A percentile compares a stretch with the other conserved stretches of the same genome.
phyloP scores from a whole-genome alignment of 2,113 vertebrate species.

The Plecturocebus donacophilus region DNA sequence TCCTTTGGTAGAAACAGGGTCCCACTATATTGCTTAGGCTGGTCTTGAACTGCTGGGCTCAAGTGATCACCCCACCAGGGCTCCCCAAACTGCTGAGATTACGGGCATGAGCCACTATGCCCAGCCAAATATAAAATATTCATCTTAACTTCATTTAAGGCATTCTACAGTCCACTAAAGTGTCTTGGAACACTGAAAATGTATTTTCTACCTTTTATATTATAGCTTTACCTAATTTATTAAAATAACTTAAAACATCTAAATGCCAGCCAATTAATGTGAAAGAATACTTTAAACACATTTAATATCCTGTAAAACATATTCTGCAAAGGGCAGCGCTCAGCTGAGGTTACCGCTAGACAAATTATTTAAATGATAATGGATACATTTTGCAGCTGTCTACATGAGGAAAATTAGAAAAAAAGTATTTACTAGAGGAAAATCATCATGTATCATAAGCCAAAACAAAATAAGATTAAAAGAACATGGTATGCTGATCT shows the following conservation, averaged over 20 bases:
- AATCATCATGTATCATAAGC: not conserved
- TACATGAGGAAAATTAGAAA: constrained; percentile 11
- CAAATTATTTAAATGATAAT: constrained; percentile 68
- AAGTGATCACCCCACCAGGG: too few species aligned
- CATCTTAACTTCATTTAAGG: constrained; percentile 81
- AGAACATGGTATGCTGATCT: not conserved
- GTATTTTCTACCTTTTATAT: constrained; percentile 82
- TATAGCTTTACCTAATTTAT: constrained; percentile 83
- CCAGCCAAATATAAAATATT: constrained; percentile 54
- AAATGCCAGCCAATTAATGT: constrained; percentile 87
- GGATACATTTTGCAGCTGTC: constrained; percentile 39
- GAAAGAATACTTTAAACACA: constrained; percentile 79
- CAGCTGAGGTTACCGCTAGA: constrained; percentile 43
- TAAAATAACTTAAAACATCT: constrained; percentile 82
- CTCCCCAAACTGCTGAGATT: too few species aligned
- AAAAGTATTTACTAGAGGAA: not conserved
- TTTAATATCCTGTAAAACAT: constrained; percentile 74
- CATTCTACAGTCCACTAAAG: constrained; percentile 81
- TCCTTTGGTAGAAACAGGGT: too few species aligned
- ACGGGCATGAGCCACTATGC: not conserved
- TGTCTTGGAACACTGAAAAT: constrained; percentile 75
- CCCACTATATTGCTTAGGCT: too few species aligned
- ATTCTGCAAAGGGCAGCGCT: constrained; percentile 75
- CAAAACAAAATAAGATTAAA: not conserved
- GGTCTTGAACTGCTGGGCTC: too few species aligned